Conservation (phyloP, 1,140 invertebrate species). For the Diorhabda carinulata region DNA sequence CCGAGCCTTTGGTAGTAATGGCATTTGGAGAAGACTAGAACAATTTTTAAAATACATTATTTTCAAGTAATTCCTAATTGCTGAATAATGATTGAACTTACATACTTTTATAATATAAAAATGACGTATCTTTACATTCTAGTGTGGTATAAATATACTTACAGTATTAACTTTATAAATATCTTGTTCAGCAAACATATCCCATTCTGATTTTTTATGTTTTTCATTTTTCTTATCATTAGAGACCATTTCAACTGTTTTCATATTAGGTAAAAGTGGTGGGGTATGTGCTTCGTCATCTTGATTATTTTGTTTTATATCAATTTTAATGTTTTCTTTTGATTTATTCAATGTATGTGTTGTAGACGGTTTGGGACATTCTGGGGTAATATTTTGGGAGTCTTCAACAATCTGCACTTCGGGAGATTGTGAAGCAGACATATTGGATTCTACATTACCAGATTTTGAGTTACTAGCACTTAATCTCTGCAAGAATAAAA, state of each 20-base stretch:
- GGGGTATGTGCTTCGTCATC: slow-evolving; percentile 46
- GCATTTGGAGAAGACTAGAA: slow-evolving; percentile 62
- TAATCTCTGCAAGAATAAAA: background rate
- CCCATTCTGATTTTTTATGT: slow-evolving; percentile 64
- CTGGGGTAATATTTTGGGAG: slow-evolving; percentile 14
- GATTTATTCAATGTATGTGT: slow-evolving; percentile 28
- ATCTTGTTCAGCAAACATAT: slow-evolving; percentile 88
- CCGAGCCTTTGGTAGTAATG: slow-evolving; percentile 62
- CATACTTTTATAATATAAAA: too few species aligned
- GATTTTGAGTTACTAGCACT: background rate
- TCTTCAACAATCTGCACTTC: slow-evolving; percentile 21
- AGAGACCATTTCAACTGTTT: slow-evolving; percentile 33
- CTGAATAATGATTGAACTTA: too few species aligned
- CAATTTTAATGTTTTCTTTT: slow-evolving; percentile 37
- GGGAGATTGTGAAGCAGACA: slow-evolving; percentile 29
- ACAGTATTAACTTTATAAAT: slow-evolving; percentile 81
- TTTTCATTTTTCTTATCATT: slow-evolving; percentile 46
- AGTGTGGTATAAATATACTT: slow-evolving; percentile 47
- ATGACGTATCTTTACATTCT: too few species aligned
- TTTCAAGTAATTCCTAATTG: too few species aligned
- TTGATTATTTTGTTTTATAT: slow-evolving; percentile 39
- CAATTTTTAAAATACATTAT: slow-evolving; percentile 43
- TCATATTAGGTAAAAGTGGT: slow-evolving; percentile 46
- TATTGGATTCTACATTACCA: slow-evolving; percentile 41
- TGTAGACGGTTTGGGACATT: slow-evolving; percentile 13